These are phyloP conservation scores for Nudaria mundana DNA, from an alignment of 2,888 invertebrate species.

Conservation along the genomic window DNA sequence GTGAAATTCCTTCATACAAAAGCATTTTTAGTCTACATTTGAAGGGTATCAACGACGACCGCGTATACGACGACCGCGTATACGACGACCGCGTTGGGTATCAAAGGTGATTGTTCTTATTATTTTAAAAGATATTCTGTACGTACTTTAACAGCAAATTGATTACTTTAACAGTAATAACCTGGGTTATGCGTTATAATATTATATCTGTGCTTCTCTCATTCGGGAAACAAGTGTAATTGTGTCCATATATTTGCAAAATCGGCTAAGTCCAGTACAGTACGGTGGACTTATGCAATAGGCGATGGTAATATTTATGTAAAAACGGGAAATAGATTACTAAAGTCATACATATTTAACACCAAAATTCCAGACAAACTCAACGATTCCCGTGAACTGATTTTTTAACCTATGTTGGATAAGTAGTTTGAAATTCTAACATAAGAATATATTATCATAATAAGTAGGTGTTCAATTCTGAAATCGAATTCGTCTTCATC, in stretches of 20 bases:
- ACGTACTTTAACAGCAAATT: conserved; percentile 1
- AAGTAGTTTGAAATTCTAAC: conserved; percentile 39
- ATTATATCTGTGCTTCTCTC: too few species aligned
- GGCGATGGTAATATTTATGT: neutral
- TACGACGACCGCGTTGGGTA: too few species aligned
- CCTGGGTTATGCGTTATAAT: neutral
- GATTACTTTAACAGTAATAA: conserved; percentile 1
- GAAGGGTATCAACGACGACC: too few species aligned
- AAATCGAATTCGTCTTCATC: conserved; percentile 65
- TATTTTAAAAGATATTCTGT: neutral
- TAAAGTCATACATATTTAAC: conserved; percentile 29
- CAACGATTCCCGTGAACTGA: neutral
- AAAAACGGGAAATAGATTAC: conserved; percentile 14
- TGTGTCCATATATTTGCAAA: too few species aligned
- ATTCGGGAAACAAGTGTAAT: too few species aligned
- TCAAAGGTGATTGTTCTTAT: neutral
- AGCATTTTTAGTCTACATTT: conserved; percentile 24
- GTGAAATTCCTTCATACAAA: conserved; percentile 36
- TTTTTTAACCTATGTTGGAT: conserved; percentile 19
- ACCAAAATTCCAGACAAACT: conserved; percentile 28
- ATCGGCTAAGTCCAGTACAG: too few species aligned
- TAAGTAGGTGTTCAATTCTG: conserved; percentile 51
- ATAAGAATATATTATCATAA: conserved; percentile 50
- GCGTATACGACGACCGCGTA: too few species aligned
- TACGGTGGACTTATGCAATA: too few species aligned